Percentiles rank a stretch among this genome's conserved stretches.
These are phyloP conservation scores for Chrysopilus asiliformis DNA, from an alignment of 2,888 invertebrate species.

Conservation along the genomic window DNA sequence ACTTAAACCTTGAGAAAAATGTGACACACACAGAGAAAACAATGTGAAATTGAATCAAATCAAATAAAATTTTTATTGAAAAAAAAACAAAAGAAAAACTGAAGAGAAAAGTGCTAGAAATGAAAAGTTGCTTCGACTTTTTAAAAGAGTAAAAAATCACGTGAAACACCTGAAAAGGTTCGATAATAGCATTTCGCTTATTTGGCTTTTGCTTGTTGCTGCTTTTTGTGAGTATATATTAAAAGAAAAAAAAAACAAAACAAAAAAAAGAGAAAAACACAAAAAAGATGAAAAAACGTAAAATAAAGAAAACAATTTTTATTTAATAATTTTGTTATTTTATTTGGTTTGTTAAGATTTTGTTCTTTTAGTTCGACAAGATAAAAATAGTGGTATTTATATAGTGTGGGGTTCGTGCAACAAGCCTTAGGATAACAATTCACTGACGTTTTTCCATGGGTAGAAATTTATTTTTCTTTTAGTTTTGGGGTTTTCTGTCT, in stretches of 20 bases:
- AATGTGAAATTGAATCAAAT: neutral
- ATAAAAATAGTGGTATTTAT: too few relatives aligned
- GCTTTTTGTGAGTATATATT: constrained; percentile 9
- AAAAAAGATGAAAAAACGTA: constrained; percentile 3
- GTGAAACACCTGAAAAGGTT: constrained; percentile 1
- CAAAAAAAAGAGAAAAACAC: constrained; percentile 5
- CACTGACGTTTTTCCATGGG: too few relatives aligned
- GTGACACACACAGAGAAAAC: neutral
- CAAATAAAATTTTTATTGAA: neutral
- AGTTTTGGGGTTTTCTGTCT: too few relatives aligned
- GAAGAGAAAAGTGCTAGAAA: neutral
- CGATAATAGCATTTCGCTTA: constrained; percentile 9
- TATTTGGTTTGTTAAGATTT: constrained; percentile 1
- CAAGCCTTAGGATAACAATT: too few relatives aligned
- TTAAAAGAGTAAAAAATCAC: constrained; percentile 1
- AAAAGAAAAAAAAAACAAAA: constrained; percentile 3
- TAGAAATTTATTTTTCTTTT: too few relatives aligned
- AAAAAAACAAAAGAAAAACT: neutral
- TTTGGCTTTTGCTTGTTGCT: constrained; percentile 10
- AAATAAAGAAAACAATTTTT: constrained; percentile 10
- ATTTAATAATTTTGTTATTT: constrained; percentile 2
- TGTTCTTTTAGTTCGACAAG: too few relatives aligned
- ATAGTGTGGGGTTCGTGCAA: too few relatives aligned
- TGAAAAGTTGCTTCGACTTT: too few relatives aligned
- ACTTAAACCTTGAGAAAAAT: neutral